These are phyloP conservation scores for Esox masquinongy DNA, from an alignment of 2,797 vertebrate species.

Conservation along the genomic window DNA sequence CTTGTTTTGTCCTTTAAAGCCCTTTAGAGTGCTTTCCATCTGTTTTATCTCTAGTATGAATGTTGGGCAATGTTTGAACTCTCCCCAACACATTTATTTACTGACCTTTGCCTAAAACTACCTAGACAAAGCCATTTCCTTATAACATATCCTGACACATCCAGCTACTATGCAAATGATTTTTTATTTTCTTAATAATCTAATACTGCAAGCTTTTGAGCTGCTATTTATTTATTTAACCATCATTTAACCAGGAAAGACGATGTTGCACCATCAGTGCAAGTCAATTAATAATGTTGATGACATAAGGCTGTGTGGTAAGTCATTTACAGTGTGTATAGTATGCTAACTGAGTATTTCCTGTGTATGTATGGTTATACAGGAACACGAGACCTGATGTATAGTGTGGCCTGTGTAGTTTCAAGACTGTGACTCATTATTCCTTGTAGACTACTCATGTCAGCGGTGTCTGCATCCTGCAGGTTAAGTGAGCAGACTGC, in stretches of 20 bases:
- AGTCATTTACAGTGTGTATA: too few species aligned
- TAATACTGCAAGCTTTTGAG: conserved; percentile 20
- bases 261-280: background rate
- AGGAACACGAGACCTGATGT: too few species aligned
- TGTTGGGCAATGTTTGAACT: conserved; percentile 52
- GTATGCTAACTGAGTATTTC: conserved; percentile 36
- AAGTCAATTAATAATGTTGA: conserved; percentile 19
- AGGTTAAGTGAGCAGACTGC: conserved; percentile 51
- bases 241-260: conserved; percentile 23
- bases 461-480: conserved; percentile 53
- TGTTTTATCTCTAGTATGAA: conserved; percentile 43
- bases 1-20: conserved; percentile 71
- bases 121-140: conserved; percentile 47
- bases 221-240: background rate
- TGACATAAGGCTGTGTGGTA: conserved; percentile 17
- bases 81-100: conserved; percentile 50
- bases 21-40: conserved; percentile 32
- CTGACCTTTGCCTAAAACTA: conserved; percentile 61
- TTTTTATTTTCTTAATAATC: conserved; percentile 45
- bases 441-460: conserved; percentile 29
- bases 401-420: too few species aligned
- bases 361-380: conserved; percentile 24
- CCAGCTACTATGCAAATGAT: conserved; percentile 29
- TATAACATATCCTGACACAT: conserved; percentile 43
- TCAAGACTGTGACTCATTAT: too few species aligned